Conservation (phyloP, 2,113 vertebrate genomes). For the Mola mola region DNA sequence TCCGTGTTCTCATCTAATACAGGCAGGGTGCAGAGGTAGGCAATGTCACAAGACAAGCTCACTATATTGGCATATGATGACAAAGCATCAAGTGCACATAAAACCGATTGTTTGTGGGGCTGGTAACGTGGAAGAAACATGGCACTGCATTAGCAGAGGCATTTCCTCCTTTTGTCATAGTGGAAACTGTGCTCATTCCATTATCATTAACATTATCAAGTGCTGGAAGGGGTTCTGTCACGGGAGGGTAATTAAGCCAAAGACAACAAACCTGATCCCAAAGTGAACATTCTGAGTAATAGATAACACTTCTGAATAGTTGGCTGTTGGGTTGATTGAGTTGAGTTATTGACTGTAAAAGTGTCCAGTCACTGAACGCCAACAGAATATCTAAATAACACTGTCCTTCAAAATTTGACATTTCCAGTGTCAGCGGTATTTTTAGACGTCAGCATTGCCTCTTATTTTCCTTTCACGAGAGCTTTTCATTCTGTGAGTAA, state of each 20-base stretch:
- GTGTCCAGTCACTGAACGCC: not conserved
- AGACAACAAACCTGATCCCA: slow-evolving; percentile 20
- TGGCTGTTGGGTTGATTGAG: no score
- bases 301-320: no score
- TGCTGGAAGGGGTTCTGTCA: not conserved
- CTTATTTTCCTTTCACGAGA: not conserved
- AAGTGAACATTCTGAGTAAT: no score
- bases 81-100: slow-evolving; percentile 24
- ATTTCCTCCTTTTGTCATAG: slow-evolving; percentile 46
- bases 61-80: slow-evolving; percentile 5
- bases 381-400: not conserved
- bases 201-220: slow-evolving; percentile 21
- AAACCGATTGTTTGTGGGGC: slow-evolving; percentile 1
- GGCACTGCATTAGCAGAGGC: slow-evolving; percentile 10
- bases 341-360: not conserved
- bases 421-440: not conserved
- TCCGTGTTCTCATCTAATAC: not conserved
- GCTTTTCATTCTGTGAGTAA: not conserved
- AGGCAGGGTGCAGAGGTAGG: slow-evolving; percentile 9
- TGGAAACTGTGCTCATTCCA: slow-evolving; percentile 16
- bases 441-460: not conserved
- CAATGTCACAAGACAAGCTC: not conserved
- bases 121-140: slow-evolving; percentile 3
- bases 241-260: not conserved
- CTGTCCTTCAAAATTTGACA: not conserved